Percentiles rank a stretch among this genome's conserved stretches.
phyloP scores from a whole-genome alignment of 2,113 vertebrate genomes.

The Ameiurus melas region DNA sequence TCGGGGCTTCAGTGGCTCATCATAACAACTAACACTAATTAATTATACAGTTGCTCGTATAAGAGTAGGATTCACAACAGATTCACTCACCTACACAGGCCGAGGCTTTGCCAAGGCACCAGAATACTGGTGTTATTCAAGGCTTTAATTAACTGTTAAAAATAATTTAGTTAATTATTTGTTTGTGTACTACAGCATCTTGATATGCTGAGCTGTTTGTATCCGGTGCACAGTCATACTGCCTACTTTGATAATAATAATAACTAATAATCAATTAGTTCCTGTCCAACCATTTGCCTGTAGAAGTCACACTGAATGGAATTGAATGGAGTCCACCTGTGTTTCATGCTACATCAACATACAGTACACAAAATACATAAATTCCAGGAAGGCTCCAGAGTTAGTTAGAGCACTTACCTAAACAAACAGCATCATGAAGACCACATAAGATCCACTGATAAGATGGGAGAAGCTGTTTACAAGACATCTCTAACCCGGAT shows the following conservation, averaged over 20 bases:
- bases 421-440: neutral
- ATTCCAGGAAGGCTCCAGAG: neutral
- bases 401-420: neutral
- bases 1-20: neutral
- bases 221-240: neutral
- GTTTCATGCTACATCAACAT: neutral
- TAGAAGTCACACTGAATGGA: neutral
- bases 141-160: conserved; percentile 6
- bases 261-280: neutral
- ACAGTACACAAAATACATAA: neutral
- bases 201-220: neutral
- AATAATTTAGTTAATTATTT: neutral
- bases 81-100: neutral
- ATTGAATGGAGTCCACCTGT: neutral
- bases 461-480: neutral
- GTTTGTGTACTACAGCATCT: neutral
- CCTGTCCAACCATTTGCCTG: neutral
- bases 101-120: neutral
- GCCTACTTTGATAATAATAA: neutral
- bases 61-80: neutral
- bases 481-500: neutral
- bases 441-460: neutral
- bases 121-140: neutral
- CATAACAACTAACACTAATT: neutral
- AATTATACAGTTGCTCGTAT: neutral